phyloP scores from a whole-genome alignment of 2,797 vertebrate species.

The Hemitrygon akajei region DNA sequence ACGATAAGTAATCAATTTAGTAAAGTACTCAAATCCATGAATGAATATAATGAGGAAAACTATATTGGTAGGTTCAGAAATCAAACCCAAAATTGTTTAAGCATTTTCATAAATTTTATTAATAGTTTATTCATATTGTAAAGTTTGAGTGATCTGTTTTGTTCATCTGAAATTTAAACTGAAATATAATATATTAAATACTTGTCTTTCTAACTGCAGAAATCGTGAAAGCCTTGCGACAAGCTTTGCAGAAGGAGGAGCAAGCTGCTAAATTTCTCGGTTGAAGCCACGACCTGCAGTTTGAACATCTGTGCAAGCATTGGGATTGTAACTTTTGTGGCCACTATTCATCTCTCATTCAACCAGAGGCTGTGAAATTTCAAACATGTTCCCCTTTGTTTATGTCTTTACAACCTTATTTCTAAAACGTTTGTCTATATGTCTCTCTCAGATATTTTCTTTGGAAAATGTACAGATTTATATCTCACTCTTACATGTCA shows the following conservation, averaged over 20 bases:
- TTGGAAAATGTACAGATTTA: background rate
- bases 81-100: background rate
- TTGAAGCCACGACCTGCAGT: background rate
- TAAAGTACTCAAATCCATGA: background rate
- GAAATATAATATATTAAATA: background rate
- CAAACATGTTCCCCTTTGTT: background rate
- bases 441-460: background rate
- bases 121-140: background rate
- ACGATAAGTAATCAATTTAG: background rate
- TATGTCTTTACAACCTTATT: background rate
- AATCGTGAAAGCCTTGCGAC: constrained; percentile 51
- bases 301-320: background rate
- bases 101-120: background rate
- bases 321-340: constrained; percentile 9
- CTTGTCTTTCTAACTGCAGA: constrained; percentile 48
- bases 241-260: constrained; percentile 63
- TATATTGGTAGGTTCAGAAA: background rate
- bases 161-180: background rate
- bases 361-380: background rate
- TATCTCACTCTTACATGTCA: no score
- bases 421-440: background rate
- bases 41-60: no score
- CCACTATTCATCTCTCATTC: background rate
- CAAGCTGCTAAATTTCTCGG: constrained; percentile 47
- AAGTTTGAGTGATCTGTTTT: background rate